Evolutionary conservation across 2,888 invertebrate genomes (phyloP), one percentile per base, ranked within the genome.

Genomic region (Andrena praecox): DNA sequence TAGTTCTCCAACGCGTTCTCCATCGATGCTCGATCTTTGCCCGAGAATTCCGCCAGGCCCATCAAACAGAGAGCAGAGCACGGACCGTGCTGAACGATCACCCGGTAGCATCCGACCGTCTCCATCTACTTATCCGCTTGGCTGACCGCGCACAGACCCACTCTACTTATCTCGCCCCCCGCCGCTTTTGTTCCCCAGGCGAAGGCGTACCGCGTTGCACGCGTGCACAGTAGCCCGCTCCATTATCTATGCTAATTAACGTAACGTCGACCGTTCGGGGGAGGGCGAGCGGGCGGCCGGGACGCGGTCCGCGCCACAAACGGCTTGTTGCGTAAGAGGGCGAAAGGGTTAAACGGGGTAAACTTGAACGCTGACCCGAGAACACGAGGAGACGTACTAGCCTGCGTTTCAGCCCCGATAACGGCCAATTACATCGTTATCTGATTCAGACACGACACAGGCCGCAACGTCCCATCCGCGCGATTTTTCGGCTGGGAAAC

Each of bases 181-280:
- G 80, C 59, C 64, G 82, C 54, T 80, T 64, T 80, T 80, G 70
- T 77, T 71, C 79, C 63, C 60, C 64, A 48, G 69, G 77, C 73
- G 70, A 84, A 87, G 88, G 86, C 89, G 81, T 89, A 90, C 89
- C 90, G n/a, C 56, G 78, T 62, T 87, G 78, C 87, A 89, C 90
- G 68, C 70, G 69, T 64, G 71, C 68, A 66, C 52, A 35, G 60
- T 2, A 63, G 42, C 48, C 73, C 68, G 77, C 82, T 80, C 79
- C 85, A 91, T 92, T 93, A 93, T 93, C 93, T 91, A 90, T 89
- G 91, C 90, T 92, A 91, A 93, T 93, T 91, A 91, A 88, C 89
- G 91, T 87, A 88, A 88, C 87, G 82, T 81, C 82, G 77, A 81
- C 63, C 80, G 63, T 56, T 31, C 56, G 59, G 20, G 3, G 8